Conservation (phyloP, 2,888 invertebrate species). For the Tryphoninae sp. region DNA sequence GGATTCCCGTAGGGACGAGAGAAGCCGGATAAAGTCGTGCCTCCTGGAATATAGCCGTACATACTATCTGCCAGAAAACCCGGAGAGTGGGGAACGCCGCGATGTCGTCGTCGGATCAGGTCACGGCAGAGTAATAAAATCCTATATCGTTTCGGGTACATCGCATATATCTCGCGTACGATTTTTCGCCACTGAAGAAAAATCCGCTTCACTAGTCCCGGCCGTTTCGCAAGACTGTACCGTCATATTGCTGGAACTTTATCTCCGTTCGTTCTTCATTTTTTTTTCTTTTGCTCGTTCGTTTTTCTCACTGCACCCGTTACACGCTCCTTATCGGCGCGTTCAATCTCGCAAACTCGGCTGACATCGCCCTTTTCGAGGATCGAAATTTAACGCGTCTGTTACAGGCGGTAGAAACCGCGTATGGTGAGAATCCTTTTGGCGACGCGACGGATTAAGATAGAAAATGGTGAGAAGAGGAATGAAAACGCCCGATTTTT, state of each 20-base stretch:
- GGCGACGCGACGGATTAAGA: too few relatives aligned
- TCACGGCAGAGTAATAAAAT: constrained; percentile 60
- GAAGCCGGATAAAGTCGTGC: constrained; percentile 47
- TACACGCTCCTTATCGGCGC: constrained; percentile 18
- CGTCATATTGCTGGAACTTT: constrained; percentile 51
- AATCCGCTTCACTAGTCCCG: constrained; percentile 22
- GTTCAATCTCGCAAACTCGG: constrained; percentile 6
- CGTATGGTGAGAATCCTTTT: neutral
- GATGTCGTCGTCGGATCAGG: constrained; percentile 38
- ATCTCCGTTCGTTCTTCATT: constrained; percentile 24
- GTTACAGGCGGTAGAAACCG: neutral
- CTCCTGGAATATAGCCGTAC: constrained; percentile 38
- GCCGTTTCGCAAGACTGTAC: neutral
- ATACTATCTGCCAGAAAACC: constrained; percentile 39
- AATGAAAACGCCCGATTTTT: too few relatives aligned
- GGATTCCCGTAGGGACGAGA: constrained; percentile 44
- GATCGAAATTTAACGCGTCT: constrained; percentile 12
- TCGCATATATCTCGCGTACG: constrained; percentile 37
- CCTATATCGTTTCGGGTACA: constrained; percentile 54
- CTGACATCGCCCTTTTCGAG: constrained; percentile 14
- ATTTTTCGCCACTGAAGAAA: constrained; percentile 49
- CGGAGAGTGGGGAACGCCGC: constrained; percentile 21
- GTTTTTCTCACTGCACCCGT: neutral
- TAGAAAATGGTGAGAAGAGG: too few relatives aligned
- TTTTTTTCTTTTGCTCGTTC: constrained; percentile 16